These are phyloP conservation scores for Osmerus mordax DNA, from an alignment of 2,113 vertebrate genomes.

Conservation along the genomic window DNA sequence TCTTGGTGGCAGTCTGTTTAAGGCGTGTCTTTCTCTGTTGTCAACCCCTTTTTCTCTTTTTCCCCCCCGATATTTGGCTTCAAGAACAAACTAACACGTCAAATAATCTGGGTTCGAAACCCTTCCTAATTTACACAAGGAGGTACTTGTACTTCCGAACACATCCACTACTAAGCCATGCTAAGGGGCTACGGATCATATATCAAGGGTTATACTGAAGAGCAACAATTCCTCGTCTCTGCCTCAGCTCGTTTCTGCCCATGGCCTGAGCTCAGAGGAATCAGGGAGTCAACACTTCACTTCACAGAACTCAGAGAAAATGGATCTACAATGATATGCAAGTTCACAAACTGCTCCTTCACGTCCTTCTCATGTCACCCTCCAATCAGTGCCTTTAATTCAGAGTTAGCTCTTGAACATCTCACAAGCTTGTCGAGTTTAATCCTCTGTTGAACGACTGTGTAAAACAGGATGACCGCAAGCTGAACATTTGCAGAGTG, in stretches of 20 bases:
- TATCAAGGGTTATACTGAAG: slow-evolving; percentile 4
- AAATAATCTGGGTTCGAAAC: neutral
- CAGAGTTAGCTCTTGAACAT: neutral
- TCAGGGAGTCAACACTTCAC: neutral
- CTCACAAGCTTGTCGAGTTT: neutral
- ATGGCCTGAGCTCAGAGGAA: neutral
- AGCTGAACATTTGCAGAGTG: neutral
- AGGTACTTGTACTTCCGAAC: neutral
- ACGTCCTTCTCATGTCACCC: neutral
- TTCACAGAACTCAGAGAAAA: too few relatives aligned
- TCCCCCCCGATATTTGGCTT: neutral
- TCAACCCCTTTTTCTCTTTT: neutral
- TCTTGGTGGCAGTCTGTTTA: neutral
- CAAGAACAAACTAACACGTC: slow-evolving; percentile 16
- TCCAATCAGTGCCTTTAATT: neutral
- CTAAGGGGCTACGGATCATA: slow-evolving; percentile 9
- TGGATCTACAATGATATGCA: neutral
- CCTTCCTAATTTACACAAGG: slow-evolving; percentile 3
- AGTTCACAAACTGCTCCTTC: neutral
- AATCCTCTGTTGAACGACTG: slow-evolving; percentile 2
- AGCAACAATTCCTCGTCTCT: neutral
- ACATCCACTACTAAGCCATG: slow-evolving; percentile 29
- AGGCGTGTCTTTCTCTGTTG: slow-evolving; percentile 32
- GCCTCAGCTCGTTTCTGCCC: neutral
- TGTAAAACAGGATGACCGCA: neutral